Evolutionary conservation across 1,140 invertebrate genomes (phyloP), one percentile per base, ranked within the genome.

Genomic region (Plectrocnemia conspersa): DNA sequence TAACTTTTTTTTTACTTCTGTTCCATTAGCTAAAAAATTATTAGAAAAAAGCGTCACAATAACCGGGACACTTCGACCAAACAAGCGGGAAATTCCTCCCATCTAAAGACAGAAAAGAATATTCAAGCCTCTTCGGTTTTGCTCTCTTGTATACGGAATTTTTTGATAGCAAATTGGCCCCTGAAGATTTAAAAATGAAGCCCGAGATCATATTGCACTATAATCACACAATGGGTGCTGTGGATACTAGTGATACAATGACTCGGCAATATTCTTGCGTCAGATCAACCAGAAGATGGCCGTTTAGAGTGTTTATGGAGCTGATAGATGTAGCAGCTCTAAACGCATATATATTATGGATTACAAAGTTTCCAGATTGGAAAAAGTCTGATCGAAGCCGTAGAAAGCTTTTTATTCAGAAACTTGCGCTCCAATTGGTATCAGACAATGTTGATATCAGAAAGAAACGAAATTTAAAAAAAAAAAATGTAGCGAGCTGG

Each of bases 221-320:
- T 29, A 67, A 74, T 61, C 25, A 9, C 11, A 68, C 66, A 9
- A 74, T 73, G 62, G 65, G 65, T 15, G 67, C 63, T 18, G 66
- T 71, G 0, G 72, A 71, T 25, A 29, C 38, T 9, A 3, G 9
- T 3, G 38, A 42, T 41, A 52, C 41, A 50, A 50, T 50, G 29
- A 50, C 47, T 3, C 7, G 23, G 19, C 6, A 41, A 9, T 52
- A 52, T 22, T 52, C 50, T n/a, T 52, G 50, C 32, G 50, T 52
- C 4, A 40, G 38, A 23, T 2, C 22, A 11, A 52, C 50, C 25
- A 9, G 18, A 52, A 52, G 38, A 52, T 52, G 50, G 50, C 38
- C 50, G 18, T 52, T 52, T 29, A 3, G 50, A 24, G 22, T 52
- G 11, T 52, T 52, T 42, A 52, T 52, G 50, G 50, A 52, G 16